Percentiles rank a stretch among this genome's conserved stretches.
phyloP scores from a whole-genome alignment of 2,797 vertebrate species.

The Pseudochromis fuscus region DNA sequence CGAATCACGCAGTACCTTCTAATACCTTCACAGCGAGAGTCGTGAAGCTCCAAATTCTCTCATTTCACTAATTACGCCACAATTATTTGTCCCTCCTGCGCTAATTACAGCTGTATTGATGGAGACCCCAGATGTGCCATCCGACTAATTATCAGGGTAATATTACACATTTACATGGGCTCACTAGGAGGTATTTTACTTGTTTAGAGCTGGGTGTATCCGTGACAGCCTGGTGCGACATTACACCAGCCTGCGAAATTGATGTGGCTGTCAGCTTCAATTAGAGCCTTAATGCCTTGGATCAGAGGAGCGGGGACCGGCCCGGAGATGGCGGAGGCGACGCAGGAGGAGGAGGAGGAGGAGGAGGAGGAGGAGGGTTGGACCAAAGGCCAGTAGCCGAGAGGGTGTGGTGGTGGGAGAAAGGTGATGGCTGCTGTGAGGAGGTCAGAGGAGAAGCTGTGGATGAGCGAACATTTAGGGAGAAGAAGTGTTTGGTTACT shows the following conservation, averaged over 20 bases:
- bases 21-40: conserved; percentile 44
- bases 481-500: conserved; percentile 4
- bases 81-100: conserved; percentile 60
- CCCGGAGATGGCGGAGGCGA: conserved; percentile 7
- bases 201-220: conserved; percentile 55
- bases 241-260: conserved; percentile 54
- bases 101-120: conserved; percentile 66
- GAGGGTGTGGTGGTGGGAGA: background rate
- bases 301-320: conserved; percentile 38
- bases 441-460: conserved; percentile 21
- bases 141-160: conserved; percentile 58
- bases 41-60: conserved; percentile 46
- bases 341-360: background rate
- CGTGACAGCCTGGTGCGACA: conserved; percentile 45
- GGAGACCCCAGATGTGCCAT: conserved; percentile 60
- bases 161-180: conserved; percentile 32
- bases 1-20: conserved; percentile 25
- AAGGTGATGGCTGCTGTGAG: conserved; percentile 13
- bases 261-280: conserved; percentile 77
- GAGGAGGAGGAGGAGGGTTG: background rate
- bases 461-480: conserved; percentile 1
- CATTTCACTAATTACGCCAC: conserved; percentile 61
- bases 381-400: conserved; percentile 8
- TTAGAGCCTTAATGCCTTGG: conserved; percentile 59
- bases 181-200: conserved; percentile 55